Base-by-base conservation (phyloP, 2,888 invertebrate genomes). In the Leptopterna dolabrata region DNA sequence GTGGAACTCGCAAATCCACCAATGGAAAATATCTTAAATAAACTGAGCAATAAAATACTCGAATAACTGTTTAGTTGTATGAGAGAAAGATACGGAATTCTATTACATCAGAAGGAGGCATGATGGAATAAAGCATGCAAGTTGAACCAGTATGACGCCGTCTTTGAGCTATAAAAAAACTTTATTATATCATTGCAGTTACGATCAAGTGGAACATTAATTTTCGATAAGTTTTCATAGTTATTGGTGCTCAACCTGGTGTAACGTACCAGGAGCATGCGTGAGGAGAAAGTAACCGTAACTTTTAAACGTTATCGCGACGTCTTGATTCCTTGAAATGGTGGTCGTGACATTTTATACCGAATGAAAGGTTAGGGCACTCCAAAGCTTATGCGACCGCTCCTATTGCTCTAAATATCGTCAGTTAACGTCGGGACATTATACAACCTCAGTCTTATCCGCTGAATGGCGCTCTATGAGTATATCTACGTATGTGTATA, bases 341-440 rank as follows among this genome's bases (percentile, higher is more conserved):
- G 63, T 63, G 63, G 63, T 63, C 63, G 63, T 63, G 63, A 63
- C 63, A 63, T 63, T 63, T 63, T 13, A 63, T 63, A 63, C 63
- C 24, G 63, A 63, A 63, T 63, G 63, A 63, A 63, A 63, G 63
- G 63, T 63, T 63, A 63, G 63, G 63, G 63, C 63, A 63, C 24
- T 63, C 63, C 63, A 63, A 19, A 63, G 63, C 63, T 24, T 63
- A 11, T 63, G 63, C 6, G 63, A 27, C 63, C 63, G 63, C 63
- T 27, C 27, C 19, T 63, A 27, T 63, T 63, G 63, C 63, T 24
- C 24, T 11, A 63, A 63, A 63, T 27, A 63, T 24, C 63, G 63
- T 63, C 63, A 63, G 63, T 27, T 63, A 27, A 63, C 63, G 63
- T 63, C 63, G 24, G 63, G 27, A 7, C 47, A 16, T 47, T 47